phyloP scores from a whole-genome alignment of 2,888 invertebrate species.

The Campoletis raptor region DNA sequence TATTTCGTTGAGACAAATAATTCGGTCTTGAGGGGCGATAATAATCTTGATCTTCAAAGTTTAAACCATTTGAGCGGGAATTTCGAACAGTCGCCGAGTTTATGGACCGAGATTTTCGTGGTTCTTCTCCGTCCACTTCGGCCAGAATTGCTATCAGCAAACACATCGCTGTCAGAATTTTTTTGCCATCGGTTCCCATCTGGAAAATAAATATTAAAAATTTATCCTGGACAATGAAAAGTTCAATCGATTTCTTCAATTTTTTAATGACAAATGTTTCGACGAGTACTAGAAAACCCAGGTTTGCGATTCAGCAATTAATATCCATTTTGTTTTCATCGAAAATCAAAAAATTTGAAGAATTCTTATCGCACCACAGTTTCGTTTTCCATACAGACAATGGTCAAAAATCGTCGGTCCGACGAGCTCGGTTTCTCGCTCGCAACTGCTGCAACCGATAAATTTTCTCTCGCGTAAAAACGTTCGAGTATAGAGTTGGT shows the following conservation, averaged over 20 bases:
- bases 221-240: background rate
- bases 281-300: background rate
- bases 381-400: background rate
- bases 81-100: slow-evolving; percentile 4
- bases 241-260: background rate
- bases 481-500: slow-evolving; percentile 1
- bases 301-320: background rate
- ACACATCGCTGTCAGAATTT: slow-evolving; percentile 24
- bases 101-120: slow-evolving; percentile 52
- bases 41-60: slow-evolving; percentile 28
- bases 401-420: slow-evolving; percentile 39
- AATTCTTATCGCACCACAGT: background rate
- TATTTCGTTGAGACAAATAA: background rate
- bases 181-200: slow-evolving; percentile 47
- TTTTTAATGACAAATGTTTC: background rate
- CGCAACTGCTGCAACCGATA: slow-evolving; percentile 62
- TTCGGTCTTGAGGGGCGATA: background rate
- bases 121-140: slow-evolving; percentile 10
- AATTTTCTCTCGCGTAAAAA: slow-evolving; percentile 49
- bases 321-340: background rate
- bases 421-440: slow-evolving; percentile 53
- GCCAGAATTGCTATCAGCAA: slow-evolving; percentile 15
- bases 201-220: slow-evolving; percentile 31
- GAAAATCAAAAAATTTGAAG: background rate
- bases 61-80: slow-evolving; percentile 33